Conservation (phyloP, 2,113 vertebrate species). For the Labeo catla region DNA sequence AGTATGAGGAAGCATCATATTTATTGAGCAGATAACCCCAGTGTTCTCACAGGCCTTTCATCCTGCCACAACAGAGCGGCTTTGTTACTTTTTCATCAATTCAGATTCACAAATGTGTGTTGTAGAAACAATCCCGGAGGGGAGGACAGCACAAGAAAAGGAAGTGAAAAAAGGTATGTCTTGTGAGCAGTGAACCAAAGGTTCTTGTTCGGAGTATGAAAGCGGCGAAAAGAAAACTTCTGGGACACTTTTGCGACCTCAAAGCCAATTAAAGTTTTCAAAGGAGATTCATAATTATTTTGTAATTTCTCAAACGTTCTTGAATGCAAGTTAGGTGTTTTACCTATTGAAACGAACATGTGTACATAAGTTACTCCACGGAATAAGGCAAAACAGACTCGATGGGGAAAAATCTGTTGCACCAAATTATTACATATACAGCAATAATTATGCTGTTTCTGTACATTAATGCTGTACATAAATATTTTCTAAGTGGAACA, state of each 20-base stretch:
- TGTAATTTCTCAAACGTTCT: neutral
- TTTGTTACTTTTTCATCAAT: conserved; percentile 77
- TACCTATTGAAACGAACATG: neutral
- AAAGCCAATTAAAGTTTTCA: conserved; percentile 67
- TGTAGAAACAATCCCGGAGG: conserved; percentile 45
- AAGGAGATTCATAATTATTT: conserved; percentile 64
- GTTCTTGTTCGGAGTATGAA: neutral
- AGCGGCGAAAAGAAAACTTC: conserved; percentile 37
- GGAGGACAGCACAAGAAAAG: conserved; percentile 2
- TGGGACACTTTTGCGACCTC: conserved; percentile 56
- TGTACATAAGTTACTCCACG: neutral
- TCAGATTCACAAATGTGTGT: conserved; percentile 58
- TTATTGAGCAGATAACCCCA: conserved; percentile 78
- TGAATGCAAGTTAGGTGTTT: neutral
- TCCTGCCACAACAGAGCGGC: conserved; percentile 72
- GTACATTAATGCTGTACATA: neutral
- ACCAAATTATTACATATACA: neutral
- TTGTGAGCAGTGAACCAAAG: conserved; percentile 23
- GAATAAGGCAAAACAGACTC: neutral
- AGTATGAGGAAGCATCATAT: conserved; percentile 82
- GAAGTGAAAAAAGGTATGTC: conserved; percentile 17
- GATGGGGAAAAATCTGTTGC: neutral
- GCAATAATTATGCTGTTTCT: neutral
- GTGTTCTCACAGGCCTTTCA: conserved; percentile 73
- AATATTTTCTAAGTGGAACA: neutral